Percentiles rank a stretch among this genome's conserved stretches.
Conservation (phyloP, 2,888 invertebrate species). For the Endomychus coccineus region DNA sequence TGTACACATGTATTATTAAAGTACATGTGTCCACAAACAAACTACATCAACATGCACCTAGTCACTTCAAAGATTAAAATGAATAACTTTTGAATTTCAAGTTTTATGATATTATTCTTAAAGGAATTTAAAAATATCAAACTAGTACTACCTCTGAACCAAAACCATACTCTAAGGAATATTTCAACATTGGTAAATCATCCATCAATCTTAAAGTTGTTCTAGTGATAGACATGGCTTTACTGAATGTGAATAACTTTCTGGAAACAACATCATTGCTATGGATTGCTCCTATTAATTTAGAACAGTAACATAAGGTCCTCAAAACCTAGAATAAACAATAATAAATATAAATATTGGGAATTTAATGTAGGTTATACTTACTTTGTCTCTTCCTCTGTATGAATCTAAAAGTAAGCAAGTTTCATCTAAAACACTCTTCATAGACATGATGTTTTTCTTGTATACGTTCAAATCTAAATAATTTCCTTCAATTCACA, state of each 20-base stretch:
- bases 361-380: constrained; percentile 6
- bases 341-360: not conserved
- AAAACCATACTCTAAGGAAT: constrained; percentile 64
- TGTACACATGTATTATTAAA: no score
- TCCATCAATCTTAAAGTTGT: constrained; percentile 75
- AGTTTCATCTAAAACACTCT: constrained; percentile 42
- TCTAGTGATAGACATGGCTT: constrained; percentile 66
- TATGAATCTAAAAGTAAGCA: constrained; percentile 71
- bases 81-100: no score
- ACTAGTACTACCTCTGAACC: constrained; percentile 50
- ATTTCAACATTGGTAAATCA: constrained; percentile 74
- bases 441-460: constrained; percentile 2
- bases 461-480: not conserved
- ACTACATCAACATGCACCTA: no score
- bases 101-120: not conserved
- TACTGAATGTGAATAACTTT: constrained; percentile 55
- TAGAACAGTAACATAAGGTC: constrained; percentile 68
- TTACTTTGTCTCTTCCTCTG: constrained; percentile 79
- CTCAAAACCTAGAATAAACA: constrained; percentile 56
- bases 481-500: constrained; percentile 1
- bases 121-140: not conserved
- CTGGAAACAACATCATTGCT: constrained; percentile 53
- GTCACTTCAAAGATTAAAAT: no score
- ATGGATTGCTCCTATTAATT: constrained; percentile 61
- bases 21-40: no score